Evolutionary conservation across 2,888 invertebrate genomes (phyloP).

Genomic region (Electrophaes corylata): DNA sequence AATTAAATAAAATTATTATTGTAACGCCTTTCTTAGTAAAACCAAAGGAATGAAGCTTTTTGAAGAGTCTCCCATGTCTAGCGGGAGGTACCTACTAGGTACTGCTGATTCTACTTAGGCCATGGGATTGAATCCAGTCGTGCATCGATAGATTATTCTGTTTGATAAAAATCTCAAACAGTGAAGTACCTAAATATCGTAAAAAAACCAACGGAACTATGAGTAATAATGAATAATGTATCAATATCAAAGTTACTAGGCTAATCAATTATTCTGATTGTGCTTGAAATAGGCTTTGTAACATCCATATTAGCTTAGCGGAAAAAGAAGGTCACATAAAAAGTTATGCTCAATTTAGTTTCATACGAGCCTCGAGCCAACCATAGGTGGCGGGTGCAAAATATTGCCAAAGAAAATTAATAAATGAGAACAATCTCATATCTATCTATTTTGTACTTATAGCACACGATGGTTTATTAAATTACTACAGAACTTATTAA

Average conservation of each 20-base stretch:
- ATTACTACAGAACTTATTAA: too few species aligned
- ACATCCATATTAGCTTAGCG: constrained; percentile 54
- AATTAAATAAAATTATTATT: too few species aligned
- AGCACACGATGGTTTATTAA: not conserved
- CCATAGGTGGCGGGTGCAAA: constrained; percentile 74
- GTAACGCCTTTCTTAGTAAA: too few species aligned
- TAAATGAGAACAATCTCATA: constrained; percentile 52
- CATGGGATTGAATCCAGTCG: too few species aligned
- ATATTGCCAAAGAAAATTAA: constrained; percentile 77
- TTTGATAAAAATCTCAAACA: too few species aligned
- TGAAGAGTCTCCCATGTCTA: too few species aligned
- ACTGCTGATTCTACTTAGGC: too few species aligned
- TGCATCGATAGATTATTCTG: too few species aligned
- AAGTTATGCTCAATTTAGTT: constrained; percentile 75
- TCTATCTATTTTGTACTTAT: constrained; percentile 10
- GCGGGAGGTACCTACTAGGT: too few species aligned
- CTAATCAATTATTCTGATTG: not conserved
- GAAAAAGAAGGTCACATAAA: constrained; percentile 72
- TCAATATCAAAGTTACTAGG: not conserved
- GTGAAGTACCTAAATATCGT: too few species aligned
- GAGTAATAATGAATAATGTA: not conserved
- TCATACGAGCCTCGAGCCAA: constrained; percentile 65
- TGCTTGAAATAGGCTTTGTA: constrained; percentile 6
- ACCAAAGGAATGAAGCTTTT: too few species aligned
- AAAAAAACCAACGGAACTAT: too few species aligned